A percentile compares a stretch with the other conserved stretches of the same genome.
Evolutionary conservation across 1,140 invertebrate species (phyloP).

Genomic region (Formica exsecta): DNA sequence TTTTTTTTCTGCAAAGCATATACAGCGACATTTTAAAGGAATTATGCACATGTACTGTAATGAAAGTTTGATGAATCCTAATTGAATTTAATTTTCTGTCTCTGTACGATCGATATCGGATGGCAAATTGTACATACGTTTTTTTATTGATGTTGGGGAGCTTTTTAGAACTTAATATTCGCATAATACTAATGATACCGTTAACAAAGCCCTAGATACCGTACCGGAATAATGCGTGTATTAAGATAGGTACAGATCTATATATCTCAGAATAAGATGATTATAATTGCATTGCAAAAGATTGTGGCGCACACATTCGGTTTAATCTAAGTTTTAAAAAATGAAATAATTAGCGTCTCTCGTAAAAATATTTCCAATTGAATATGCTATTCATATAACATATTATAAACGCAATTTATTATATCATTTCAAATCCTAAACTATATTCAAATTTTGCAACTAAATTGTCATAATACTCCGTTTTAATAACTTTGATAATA

Average conservation of each 20-base stretch:
- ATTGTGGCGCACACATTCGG: not conserved
- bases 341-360: constrained; percentile 2
- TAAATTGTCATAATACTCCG: not conserved
- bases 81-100: constrained; percentile 33
- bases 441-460: not conserved
- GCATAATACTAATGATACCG: constrained; percentile 11
- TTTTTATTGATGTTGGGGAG: not conserved
- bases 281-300: constrained; percentile 5
- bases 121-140: constrained; percentile 27
- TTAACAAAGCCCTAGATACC: constrained; percentile 19
- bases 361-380: constrained; percentile 7
- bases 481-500: constrained; percentile 28
- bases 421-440: not conserved
- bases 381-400: not conserved
- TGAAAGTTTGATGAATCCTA: constrained; percentile 72
- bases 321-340: constrained; percentile 22
- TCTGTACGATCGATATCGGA: not conserved
- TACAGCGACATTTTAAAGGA: constrained; percentile 47
- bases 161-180: constrained; percentile 27
- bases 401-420: constrained; percentile 11
- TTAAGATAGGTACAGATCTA: constrained; percentile 23
- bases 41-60: constrained; percentile 49
- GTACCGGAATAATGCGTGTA: constrained; percentile 20
- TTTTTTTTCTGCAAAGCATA: constrained; percentile 53
- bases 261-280: constrained; percentile 24